phyloP scores from a whole-genome alignment of 2,888 invertebrate genomes.

The Clivina fossor region DNA sequence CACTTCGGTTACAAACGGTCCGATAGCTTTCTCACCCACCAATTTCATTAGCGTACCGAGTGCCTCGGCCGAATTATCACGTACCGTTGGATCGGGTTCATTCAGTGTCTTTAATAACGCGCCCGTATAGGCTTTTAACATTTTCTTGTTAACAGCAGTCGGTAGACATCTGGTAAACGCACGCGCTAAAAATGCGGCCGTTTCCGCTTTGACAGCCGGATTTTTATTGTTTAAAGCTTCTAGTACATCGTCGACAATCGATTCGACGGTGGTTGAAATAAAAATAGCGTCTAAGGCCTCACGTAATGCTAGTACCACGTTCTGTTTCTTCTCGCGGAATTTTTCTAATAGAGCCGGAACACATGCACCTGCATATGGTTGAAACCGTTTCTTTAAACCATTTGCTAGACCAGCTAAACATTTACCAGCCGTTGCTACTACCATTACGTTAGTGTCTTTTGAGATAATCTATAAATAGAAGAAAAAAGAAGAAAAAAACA shows the following conservation, averaged over 20 bases:
- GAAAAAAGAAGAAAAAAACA: neutral
- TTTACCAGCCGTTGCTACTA: constrained; percentile 85
- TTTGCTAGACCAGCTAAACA: constrained; percentile 79
- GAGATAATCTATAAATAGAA: constrained; percentile 21
- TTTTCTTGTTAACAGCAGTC: constrained; percentile 82
- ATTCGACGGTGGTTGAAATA: constrained; percentile 74
- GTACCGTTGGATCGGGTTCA: constrained; percentile 83
- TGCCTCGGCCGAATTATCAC: constrained; percentile 91
- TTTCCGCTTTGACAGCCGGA: constrained; percentile 86
- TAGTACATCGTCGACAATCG: constrained; percentile 81
- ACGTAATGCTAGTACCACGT: constrained; percentile 81
- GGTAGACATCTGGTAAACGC: constrained; percentile 82
- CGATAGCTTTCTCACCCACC: constrained; percentile 87
- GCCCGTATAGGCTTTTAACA: constrained; percentile 78
- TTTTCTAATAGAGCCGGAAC: constrained; percentile 85
- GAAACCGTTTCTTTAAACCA: constrained; percentile 86
- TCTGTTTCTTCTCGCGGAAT: constrained; percentile 95
- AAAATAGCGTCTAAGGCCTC: constrained; percentile 92
- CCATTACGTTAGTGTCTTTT: constrained; percentile 94
- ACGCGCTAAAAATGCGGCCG: constrained; percentile 79
- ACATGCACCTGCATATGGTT: constrained; percentile 77
- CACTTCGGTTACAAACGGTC: constrained; percentile 82
- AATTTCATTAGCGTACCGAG: constrained; percentile 92
- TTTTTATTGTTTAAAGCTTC: constrained; percentile 90
- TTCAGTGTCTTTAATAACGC: constrained; percentile 77